Percentiles rank a stretch among this genome's conserved stretches.
These are phyloP conservation scores for Mobula birostris DNA, from an alignment of 2,113 vertebrate species.

Conservation along the genomic window DNA sequence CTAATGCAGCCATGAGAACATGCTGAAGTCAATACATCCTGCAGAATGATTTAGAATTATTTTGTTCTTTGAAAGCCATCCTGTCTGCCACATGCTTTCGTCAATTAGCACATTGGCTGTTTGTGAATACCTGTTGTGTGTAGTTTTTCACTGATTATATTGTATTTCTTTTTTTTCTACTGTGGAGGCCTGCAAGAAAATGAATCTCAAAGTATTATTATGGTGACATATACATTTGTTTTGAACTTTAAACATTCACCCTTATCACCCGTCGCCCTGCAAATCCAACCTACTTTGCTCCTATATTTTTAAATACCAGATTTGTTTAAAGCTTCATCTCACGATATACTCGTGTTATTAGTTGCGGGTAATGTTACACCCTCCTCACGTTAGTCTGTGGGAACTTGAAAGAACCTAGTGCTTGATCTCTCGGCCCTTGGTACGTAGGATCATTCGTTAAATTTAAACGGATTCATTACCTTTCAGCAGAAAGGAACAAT, in stretches of 20 bases:
- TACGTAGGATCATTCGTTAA: slow-evolving; percentile 33
- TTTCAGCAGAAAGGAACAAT: slow-evolving; percentile 25
- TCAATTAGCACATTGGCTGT: too few relatives aligned
- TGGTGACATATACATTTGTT: too few relatives aligned
- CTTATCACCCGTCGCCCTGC: neutral
- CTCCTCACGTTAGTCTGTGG: neutral
- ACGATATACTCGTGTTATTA: neutral
- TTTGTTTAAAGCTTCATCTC: neutral
- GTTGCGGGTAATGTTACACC: neutral
- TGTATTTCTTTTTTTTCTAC: too few relatives aligned
- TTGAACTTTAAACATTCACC: neutral
- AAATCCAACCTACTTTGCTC: neutral
- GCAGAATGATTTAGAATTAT: too few relatives aligned
- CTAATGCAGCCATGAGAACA: too few relatives aligned
- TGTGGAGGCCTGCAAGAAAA: too few relatives aligned
- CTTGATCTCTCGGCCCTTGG: neutral
- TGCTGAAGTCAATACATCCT: too few relatives aligned
- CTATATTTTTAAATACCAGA: neutral
- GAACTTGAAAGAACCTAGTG: neutral
- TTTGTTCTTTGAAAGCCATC: neutral
- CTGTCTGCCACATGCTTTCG: neutral
- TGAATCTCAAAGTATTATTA: too few relatives aligned
- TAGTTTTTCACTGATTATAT: too few relatives aligned
- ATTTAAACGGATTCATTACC: slow-evolving; percentile 36
- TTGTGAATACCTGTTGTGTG: too few relatives aligned